Percentiles rank a stretch among this genome's conserved stretches.
These are phyloP conservation scores for Peromyscus nudipes DNA, from an alignment of 2,797 vertebrate genomes.

Conservation along the genomic window DNA sequence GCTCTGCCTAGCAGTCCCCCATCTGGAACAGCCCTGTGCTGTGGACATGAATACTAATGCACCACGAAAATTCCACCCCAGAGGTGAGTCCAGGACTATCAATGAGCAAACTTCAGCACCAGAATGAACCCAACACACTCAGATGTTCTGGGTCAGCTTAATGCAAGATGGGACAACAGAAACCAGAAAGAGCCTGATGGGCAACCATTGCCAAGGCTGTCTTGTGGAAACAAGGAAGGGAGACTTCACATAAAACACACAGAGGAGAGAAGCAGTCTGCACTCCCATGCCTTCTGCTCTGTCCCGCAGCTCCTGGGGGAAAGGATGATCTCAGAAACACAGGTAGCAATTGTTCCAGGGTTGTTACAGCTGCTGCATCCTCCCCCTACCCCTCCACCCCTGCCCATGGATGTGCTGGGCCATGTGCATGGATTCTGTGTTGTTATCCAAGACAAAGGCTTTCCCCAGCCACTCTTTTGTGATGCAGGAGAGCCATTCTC, in stretches of 20 bases:
- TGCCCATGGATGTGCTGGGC: background rate
- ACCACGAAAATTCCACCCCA: slow-evolving; percentile 68
- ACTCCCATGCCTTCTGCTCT: background rate
- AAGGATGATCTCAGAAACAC: background rate
- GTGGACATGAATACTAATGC: slow-evolving; percentile 65
- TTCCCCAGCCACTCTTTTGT: background rate
- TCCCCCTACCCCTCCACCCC: background rate
- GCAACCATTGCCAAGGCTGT: slow-evolving; percentile 55
- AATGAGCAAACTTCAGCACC: slow-evolving; percentile 69
- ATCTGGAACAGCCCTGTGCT: slow-evolving; percentile 62
- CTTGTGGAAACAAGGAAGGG: background rate
- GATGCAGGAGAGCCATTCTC: accelerated
- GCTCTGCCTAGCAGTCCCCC: slow-evolving; percentile 51
- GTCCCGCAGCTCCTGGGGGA: accelerated
- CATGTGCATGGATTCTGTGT: accelerated
- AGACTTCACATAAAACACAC: accelerated
- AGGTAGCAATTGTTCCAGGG: background rate
- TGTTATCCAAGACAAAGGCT: background rate
- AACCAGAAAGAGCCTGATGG: slow-evolving; percentile 68
- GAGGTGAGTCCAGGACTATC: slow-evolving; percentile 68
- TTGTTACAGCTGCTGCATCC: background rate
- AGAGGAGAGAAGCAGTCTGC: background rate
- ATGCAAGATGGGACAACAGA: slow-evolving; percentile 15
- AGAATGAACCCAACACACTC: background rate
- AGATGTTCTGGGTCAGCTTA: slow-evolving; percentile 56